Percentiles rank a stretch among this genome's conserved stretches.
Conservation (phyloP, 2,888 invertebrate species). For the Xestia c-nigrum region DNA sequence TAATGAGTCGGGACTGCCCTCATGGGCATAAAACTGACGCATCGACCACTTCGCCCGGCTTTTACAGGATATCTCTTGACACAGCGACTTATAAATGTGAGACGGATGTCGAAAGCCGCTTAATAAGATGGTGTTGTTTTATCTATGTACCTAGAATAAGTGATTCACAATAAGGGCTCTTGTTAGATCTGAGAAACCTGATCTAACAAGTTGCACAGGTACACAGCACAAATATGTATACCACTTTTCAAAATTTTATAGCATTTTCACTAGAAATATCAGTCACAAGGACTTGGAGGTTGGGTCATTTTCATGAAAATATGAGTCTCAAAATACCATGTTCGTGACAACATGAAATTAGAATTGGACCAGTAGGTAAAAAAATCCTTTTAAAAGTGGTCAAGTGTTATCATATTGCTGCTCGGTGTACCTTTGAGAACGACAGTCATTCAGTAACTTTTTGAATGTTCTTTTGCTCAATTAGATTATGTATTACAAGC, state of each 20-base stretch:
- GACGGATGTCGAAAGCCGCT: constrained; percentile 3
- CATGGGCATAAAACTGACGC: constrained; percentile 61
- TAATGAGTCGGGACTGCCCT: constrained; percentile 72
- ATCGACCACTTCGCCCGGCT: constrained; percentile 10
- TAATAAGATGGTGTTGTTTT: constrained; percentile 28
- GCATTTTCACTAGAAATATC: too few species aligned
- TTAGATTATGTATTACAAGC: background rate
- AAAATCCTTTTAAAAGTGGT: too few species aligned
- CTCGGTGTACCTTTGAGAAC: background rate
- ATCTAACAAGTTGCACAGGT: too few species aligned
- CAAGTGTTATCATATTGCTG: too few species aligned
- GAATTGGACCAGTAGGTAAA: too few species aligned
- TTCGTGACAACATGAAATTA: too few species aligned
- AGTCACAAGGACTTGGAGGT: too few species aligned
- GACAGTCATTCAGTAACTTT: background rate
- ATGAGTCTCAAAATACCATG: too few species aligned
- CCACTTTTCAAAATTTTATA: too few species aligned
- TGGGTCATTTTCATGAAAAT: too few species aligned
- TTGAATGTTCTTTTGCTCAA: background rate
- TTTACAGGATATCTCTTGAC: constrained; percentile 48
- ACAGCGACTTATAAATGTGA: constrained; percentile 27
- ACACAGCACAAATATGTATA: too few species aligned
- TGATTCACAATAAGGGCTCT: background rate
- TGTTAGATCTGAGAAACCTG: too few species aligned
- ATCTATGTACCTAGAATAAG: background rate